Evolutionary conservation across 2,797 vertebrate genomes (phyloP).

Genomic region (Nannoperca obscura): DNA sequence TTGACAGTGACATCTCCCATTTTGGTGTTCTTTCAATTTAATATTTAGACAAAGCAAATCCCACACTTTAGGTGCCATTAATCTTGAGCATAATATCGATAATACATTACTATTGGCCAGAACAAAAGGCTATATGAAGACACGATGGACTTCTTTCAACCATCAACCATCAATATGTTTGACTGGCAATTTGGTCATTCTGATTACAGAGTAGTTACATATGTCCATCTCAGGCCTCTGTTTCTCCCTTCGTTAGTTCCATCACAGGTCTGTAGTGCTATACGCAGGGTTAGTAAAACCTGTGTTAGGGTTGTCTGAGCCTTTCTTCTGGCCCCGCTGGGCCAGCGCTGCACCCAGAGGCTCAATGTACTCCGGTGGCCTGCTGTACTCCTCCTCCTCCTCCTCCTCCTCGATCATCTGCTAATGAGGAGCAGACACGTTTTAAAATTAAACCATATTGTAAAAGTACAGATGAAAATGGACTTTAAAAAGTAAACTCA

Average conservation of each 20-base stretch:
- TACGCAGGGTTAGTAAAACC: slow-evolving; percentile 81
- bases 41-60: slow-evolving; percentile 8
- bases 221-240: slow-evolving; percentile 3
- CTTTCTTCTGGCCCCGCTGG: slow-evolving; percentile 54
- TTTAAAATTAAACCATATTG: slow-evolving; percentile 24
- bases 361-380: slow-evolving; percentile 73
- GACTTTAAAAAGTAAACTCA: slow-evolving; percentile 56
- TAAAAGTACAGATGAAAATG: background rate
- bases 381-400: slow-evolving; percentile 68
- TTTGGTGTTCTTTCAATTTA: slow-evolving; percentile 26
- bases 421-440: slow-evolving; percentile 9
- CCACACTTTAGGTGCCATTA: background rate
- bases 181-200: slow-evolving; percentile 40
- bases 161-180: slow-evolving; percentile 1
- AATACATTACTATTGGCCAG: slow-evolving; percentile 15
- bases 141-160: background rate
- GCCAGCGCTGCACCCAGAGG: slow-evolving; percentile 85
- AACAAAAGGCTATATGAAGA: slow-evolving; percentile 20
- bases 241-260: background rate
- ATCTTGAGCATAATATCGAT: background rate
- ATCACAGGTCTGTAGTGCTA: slow-evolving; percentile 89
- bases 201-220: slow-evolving; percentile 28
- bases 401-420: slow-evolving; percentile 73
- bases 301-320: background rate
- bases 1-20: background rate